Conservation (phyloP, 2,113 vertebrate species). For the Struthio camelus region DNA sequence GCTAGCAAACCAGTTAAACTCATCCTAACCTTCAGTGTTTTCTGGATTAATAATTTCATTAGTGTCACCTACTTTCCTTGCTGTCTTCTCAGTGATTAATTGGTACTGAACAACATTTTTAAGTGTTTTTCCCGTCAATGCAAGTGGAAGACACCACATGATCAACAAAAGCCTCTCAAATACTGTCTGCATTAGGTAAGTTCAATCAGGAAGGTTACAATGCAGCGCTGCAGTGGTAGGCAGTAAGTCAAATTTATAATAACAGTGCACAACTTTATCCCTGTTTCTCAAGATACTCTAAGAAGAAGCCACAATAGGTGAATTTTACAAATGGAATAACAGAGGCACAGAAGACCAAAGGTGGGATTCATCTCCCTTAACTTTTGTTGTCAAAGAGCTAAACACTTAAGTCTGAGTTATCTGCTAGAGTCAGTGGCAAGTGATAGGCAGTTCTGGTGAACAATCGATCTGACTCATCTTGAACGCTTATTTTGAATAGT, state of each 20-base stretch:
- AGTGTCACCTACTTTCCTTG: background rate
- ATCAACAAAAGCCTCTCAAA: background rate
- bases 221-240: background rate
- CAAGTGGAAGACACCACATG: background rate
- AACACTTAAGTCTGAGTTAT: background rate
- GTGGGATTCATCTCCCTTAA: background rate
- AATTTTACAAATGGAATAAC: background rate
- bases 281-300: background rate
- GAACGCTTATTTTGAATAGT: background rate
- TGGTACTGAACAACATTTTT: background rate
- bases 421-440: background rate
- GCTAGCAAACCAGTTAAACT: background rate
- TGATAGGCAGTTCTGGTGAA: background rate
- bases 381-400: background rate
- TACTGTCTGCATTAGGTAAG: background rate
- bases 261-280: background rate
- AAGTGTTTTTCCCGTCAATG: background rate
- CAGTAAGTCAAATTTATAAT: background rate
- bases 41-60: background rate
- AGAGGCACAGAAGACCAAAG: background rate
- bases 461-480: background rate
- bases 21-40: constrained; percentile 1
- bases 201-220: background rate
- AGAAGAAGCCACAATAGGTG: background rate
- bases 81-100: background rate